Base-by-base conservation (phyloP, 2,888 invertebrate species). In the Aricia artaxerxes region DNA sequence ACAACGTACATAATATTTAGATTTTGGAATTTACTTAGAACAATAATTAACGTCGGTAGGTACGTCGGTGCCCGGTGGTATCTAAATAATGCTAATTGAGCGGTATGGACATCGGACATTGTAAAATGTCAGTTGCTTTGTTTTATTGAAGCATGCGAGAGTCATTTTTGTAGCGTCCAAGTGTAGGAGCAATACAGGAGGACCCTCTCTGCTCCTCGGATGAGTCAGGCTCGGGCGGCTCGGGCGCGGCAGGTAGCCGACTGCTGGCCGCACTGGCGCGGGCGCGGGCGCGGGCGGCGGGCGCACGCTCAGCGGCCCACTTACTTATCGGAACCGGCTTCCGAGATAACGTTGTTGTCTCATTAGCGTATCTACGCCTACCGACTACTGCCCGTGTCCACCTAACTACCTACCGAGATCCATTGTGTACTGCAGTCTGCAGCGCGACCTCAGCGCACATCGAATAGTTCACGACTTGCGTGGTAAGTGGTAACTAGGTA, bases 291-390 rank as follows among this genome's bases (percentile, higher is more conserved):
- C 24, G 24, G 24, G 24, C 24, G 24, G 24, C 24, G 24, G 24
- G 24, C 7, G 24, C 31, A 16, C 35, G 4, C 69, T 35, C 69
- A 38, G 13, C 35, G 69, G 69, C 35, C 35, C 69, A 11, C 5
- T 69, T 69, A 13, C 35, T 69, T 69, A 69, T 69, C 69, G 69
- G 69, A 38, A 69, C 69, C 35, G 69, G 69, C 69, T 69, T 24
- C 35, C 13, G 69, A 69, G 69, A 69, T 69, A 69, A 69, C 69
- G 69, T 35, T 38, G 35, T 69, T 38, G 69, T 69, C 69, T 69
- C 69, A 69, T 69, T 69, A 69, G 69, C 69, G 69, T 69, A 69
- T 69, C 64, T 69, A 31, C 31, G 4, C 31, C 69, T 13, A 38
- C 69, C 35, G n/a, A 69, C 69, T 69, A 11, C 16, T 57, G 2